Evolutionary conservation across 30 jellyfish, hydroid and myxozoan species (phyloP), one percentile per base, ranked within the genome.

Genomic region (Calvadosia cruxmelitensis): DNA sequence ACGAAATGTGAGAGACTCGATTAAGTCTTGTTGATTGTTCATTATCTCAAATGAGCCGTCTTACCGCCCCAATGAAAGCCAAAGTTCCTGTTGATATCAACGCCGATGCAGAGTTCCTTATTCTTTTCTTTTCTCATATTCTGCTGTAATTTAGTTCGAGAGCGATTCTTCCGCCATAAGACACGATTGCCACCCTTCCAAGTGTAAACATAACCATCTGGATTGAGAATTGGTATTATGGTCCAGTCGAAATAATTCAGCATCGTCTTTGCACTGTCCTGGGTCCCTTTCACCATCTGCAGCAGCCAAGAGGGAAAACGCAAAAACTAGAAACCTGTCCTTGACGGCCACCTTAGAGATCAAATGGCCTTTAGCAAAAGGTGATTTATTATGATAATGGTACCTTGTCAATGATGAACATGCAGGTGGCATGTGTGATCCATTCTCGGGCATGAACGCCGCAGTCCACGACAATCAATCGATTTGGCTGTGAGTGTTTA

Each of bases 391-490:
- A 5, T 42, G 20, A 42, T 20, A 20, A 42, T 42, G 15, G 34
- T 34, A 75, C 86, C 85, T 67, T 23, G 13, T 50, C 49, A 1
- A 75, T 75, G 28, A 75, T 66, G 50, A 65, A 65, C 72, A 75
- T 50, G 53, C 86, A 75, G 1, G 86, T 75, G 1, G 86, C 51
- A 3, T 65, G 84, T 30, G 84, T 64, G 49, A 73, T 24, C 84
- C 84, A 73, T 63, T 73, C 84, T 57, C 84, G 57, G 57, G 84
- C 84, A 34, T 75, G 86, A 24, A 84, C 73, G 25, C 86, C 86
- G 48, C 86, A 75, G 31, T 75, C 86, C 31, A 75, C 24, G 30
- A 75, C 84, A n/a, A 75, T 75, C 20, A 42, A 42, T 42, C 15
- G 57, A 42, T 42, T 42, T 42, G 10, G 57, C n/a, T n/a, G n/a